Percentiles rank a stretch among this genome's conserved stretches.
These are phyloP conservation scores for Laspeyria flexula DNA, from an alignment of 2,888 invertebrate genomes.

Conservation along the genomic window DNA sequence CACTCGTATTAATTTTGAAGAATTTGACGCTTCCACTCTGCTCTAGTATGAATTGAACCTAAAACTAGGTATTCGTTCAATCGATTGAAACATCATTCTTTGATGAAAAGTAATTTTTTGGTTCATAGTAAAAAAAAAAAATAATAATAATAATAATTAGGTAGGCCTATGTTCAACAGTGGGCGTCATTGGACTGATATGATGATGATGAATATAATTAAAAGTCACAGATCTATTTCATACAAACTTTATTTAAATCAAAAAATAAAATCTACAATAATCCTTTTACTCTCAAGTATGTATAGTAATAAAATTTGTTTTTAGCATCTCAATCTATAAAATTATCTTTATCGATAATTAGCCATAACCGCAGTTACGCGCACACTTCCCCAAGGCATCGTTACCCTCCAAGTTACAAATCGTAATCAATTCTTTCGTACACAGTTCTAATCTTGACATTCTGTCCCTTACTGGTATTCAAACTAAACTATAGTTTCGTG, in stretches of 20 bases:
- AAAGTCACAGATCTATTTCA: slow-evolving; percentile 59
- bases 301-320: slow-evolving; percentile 77
- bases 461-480: slow-evolving; percentile 42
- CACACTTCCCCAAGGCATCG: slow-evolving; percentile 55
- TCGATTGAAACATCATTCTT: too few relatives aligned
- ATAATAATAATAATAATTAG: too few relatives aligned
- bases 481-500: slow-evolving; percentile 41
- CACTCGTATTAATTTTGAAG: too few relatives aligned
- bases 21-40: too few relatives aligned
- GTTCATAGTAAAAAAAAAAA: too few relatives aligned
- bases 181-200: too few relatives aligned
- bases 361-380: slow-evolving; percentile 36
- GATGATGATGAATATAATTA: slow-evolving; percentile 5
- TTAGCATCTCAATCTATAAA: slow-evolving; percentile 64
- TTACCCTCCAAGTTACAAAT: slow-evolving; percentile 55
- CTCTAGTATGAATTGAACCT: too few relatives aligned
- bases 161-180: too few relatives aligned
- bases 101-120: too few relatives aligned
- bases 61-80: too few relatives aligned
- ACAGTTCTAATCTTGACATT: slow-evolving; percentile 50
- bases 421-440: slow-evolving; percentile 40
- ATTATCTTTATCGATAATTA: slow-evolving; percentile 39
- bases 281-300: slow-evolving; percentile 74
- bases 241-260: slow-evolving; percentile 86
- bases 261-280: slow-evolving; percentile 86